phyloP scores from a whole-genome alignment of 2,797 vertebrate species.

The Sphaeramia orbicularis region DNA sequence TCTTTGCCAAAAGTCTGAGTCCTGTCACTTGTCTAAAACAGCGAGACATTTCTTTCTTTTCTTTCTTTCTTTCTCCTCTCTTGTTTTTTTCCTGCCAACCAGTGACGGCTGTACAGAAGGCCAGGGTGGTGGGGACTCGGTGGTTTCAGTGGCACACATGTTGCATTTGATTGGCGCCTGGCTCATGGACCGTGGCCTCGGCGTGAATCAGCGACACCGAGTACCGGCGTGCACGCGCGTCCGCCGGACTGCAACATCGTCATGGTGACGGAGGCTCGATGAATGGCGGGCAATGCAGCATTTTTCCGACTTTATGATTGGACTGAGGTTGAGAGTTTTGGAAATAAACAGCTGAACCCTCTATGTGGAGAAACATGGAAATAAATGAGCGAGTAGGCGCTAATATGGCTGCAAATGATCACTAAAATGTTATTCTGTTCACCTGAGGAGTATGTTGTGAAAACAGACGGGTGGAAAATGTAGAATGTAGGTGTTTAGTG shows the following conservation, averaged over 20 bases:
- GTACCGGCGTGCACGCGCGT: conserved; percentile 37
- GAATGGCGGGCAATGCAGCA: conserved; percentile 28
- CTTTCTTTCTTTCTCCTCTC: conserved; percentile 6
- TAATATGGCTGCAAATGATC: conserved; percentile 35
- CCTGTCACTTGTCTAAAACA: conserved; percentile 50
- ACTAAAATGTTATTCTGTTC: conserved; percentile 24
- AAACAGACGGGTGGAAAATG: conserved; percentile 39
- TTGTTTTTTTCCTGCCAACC: conserved; percentile 44
- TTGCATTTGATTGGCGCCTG: conserved; percentile 80
- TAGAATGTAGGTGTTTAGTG: conserved; percentile 14
- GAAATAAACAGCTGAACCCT: conserved; percentile 24
- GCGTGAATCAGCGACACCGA: conserved; percentile 66
- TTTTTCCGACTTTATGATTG: conserved; percentile 20
- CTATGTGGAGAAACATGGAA: conserved; percentile 38
- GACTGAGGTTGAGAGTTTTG: conserved; percentile 35
- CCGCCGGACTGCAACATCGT: conserved; percentile 26
- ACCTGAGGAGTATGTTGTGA: conserved; percentile 39
- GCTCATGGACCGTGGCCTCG: conserved; percentile 54
- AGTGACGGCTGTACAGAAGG: conserved; percentile 63
- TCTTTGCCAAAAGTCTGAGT: conserved; percentile 53
- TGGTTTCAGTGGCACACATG: conserved; percentile 70
- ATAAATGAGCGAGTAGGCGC: conserved; percentile 8
- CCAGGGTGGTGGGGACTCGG: conserved; percentile 69
- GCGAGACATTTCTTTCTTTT: conserved; percentile 34
- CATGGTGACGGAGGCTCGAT: conserved; percentile 43